Evolutionary conservation across 1,140 invertebrate species (phyloP).

Genomic region (Drosophila auraria): DNA sequence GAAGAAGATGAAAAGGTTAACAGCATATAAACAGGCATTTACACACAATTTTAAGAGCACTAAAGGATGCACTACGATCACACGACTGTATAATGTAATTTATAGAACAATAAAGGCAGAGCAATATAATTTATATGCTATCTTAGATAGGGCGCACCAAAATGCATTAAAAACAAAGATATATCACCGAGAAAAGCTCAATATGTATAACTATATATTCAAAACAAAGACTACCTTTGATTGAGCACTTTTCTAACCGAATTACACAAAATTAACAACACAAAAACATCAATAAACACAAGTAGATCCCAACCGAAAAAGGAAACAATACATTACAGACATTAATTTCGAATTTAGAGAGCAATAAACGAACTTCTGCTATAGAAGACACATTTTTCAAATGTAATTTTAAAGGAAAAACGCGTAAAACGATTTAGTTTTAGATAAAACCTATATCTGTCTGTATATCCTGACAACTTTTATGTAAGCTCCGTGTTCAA

Average conservation of each 20-base stretch:
- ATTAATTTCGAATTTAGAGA: background rate
- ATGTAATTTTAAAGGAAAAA: too few species aligned
- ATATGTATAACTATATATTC: too few species aligned
- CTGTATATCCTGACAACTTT: too few species aligned
- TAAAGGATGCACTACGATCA: background rate
- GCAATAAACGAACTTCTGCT: background rate
- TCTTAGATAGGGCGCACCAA: background rate
- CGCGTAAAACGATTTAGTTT: too few species aligned
- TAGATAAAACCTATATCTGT: too few species aligned
- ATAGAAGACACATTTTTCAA: too few species aligned
- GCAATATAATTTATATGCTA: background rate
- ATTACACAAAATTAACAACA: background rate
- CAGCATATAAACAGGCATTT: conserved; percentile 2
- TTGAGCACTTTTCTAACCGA: too few species aligned
- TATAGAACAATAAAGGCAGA: background rate
- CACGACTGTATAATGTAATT: conserved; percentile 2
- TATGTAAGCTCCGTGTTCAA: background rate
- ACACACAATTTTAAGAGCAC: background rate
- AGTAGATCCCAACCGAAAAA: background rate
- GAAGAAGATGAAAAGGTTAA: background rate
- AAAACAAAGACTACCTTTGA: too few species aligned
- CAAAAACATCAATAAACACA: background rate
- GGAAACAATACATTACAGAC: background rate
- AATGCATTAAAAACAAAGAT: background rate
- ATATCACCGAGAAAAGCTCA: conserved; percentile 1